Conservation (phyloP, 1,140 invertebrate genomes). For the Pissodes strobi region DNA sequence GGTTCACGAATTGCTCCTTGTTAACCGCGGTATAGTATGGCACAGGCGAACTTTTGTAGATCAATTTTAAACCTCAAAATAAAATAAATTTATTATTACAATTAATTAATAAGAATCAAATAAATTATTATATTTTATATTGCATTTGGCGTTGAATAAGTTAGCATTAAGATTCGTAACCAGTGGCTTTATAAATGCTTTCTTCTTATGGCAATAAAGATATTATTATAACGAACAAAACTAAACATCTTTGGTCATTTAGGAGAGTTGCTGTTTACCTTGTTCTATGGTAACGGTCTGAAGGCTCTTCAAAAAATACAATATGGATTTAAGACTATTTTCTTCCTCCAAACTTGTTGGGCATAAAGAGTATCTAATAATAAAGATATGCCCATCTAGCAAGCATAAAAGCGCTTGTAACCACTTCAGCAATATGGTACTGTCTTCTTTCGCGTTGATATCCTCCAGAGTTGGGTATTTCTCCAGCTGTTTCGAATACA, state of each 20-base stretch:
- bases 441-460: slow-evolving; percentile 1
- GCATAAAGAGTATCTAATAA: slow-evolving; percentile 51
- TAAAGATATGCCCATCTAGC: slow-evolving; percentile 59
- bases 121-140: too few relatives aligned
- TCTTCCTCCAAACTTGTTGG: slow-evolving; percentile 17
- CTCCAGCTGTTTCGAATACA: slow-evolving; percentile 9
- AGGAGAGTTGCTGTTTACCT: too few relatives aligned
- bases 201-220: too few relatives aligned
- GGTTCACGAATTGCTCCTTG: slow-evolving; percentile 30
- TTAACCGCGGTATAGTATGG: slow-evolving; percentile 31
- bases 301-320: slow-evolving; percentile 38
- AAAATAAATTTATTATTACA: too few relatives aligned
- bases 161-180: neutral
- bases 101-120: too few relatives aligned
- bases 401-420: slow-evolving; percentile 48
- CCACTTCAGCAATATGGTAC: slow-evolving; percentile 41
- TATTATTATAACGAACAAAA: too few relatives aligned
- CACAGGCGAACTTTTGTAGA: neutral
- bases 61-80: slow-evolving; percentile 21
- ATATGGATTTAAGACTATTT: slow-evolving; percentile 12
- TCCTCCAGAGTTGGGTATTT: slow-evolving; percentile 28
- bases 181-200: too few relatives aligned
- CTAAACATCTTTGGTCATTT: too few relatives aligned
- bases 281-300: slow-evolving; percentile 16
- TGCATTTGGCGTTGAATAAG: neutral